A percentile compares a stretch with the other conserved stretches of the same genome.
Evolutionary conservation across 23 tunicate genomes (phyloP).

Genomic region (Trididemnum miniatum): DNA sequence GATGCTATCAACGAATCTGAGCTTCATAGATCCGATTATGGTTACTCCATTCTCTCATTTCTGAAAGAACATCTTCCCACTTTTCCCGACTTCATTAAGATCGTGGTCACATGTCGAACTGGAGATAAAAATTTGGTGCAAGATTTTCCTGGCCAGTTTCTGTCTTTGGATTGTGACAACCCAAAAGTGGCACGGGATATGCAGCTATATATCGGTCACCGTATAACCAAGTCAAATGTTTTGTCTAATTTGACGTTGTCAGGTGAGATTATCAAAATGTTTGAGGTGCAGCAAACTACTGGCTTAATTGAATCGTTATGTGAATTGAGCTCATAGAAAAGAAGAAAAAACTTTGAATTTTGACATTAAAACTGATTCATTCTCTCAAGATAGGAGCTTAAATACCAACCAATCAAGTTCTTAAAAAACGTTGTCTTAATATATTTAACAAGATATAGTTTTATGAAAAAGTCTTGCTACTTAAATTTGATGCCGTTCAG

Average conservation of each 20-base stretch:
- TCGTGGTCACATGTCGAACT: constrained; percentile 79
- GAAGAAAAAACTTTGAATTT: too few species aligned
- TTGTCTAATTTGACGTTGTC: constrained; percentile 64
- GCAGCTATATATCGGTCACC: constrained; percentile 57
- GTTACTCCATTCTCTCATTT: constrained; percentile 81
- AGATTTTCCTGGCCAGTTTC: constrained; percentile 35
- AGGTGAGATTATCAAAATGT: too few species aligned
- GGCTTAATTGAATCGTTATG: too few species aligned
- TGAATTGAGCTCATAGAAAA: too few species aligned
- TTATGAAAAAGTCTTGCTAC: too few species aligned
- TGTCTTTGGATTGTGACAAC: constrained; percentile 52
- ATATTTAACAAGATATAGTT: too few species aligned
- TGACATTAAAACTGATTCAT: too few species aligned
- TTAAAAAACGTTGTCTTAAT: too few species aligned
- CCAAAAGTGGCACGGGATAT: constrained; percentile 47
- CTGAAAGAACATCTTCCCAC: constrained; percentile 54
- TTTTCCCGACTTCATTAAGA: constrained; percentile 83
- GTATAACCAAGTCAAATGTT: constrained; percentile 45
- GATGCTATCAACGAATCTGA: constrained; percentile 92
- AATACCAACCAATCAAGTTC: too few species aligned
- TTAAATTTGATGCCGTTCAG: too few species aligned
- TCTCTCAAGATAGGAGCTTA: too few species aligned
- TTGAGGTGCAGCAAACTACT: too few species aligned
- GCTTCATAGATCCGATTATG: constrained; percentile 86
- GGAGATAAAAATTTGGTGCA: constrained; percentile 26